Conservation (phyloP, 2,888 invertebrate species). For the Acholoe squamosa region DNA sequence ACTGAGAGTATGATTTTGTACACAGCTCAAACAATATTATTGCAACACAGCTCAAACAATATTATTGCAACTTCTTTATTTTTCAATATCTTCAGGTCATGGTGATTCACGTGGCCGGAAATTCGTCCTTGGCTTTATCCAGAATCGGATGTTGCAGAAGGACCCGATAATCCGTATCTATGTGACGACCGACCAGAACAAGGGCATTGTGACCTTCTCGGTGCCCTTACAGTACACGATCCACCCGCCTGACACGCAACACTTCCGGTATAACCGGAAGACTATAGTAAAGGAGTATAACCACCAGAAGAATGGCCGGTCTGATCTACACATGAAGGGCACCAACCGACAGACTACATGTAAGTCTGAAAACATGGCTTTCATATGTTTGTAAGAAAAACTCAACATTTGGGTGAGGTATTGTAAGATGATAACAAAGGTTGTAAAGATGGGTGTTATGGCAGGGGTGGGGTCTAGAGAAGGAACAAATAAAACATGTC, state of each 20-base stretch:
- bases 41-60: too few species aligned
- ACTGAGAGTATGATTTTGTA: too few species aligned
- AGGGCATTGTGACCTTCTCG: constrained; percentile 50
- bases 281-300: constrained; percentile 9
- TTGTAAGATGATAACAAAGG: background rate
- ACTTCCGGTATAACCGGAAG: background rate
- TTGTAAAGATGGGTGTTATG: too few species aligned
- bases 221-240: constrained; percentile 3
- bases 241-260: background rate
- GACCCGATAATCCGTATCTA: constrained; percentile 37
- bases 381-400: background rate
- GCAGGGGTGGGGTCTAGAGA: too few species aligned
- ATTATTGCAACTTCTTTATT: background rate
- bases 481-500: too few species aligned
- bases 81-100: background rate
- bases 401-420: background rate
- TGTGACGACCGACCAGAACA: constrained; percentile 20
- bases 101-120: background rate
- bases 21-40: too few species aligned
- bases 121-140: constrained; percentile 53
- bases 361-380: background rate
- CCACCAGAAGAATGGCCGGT: background rate
- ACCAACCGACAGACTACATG: constrained; percentile 5
- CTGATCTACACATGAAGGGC: constrained; percentile 34
- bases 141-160: constrained; percentile 24